Conservation (phyloP, 2,113 vertebrate species). For the Dipodomys merriami region DNA sequence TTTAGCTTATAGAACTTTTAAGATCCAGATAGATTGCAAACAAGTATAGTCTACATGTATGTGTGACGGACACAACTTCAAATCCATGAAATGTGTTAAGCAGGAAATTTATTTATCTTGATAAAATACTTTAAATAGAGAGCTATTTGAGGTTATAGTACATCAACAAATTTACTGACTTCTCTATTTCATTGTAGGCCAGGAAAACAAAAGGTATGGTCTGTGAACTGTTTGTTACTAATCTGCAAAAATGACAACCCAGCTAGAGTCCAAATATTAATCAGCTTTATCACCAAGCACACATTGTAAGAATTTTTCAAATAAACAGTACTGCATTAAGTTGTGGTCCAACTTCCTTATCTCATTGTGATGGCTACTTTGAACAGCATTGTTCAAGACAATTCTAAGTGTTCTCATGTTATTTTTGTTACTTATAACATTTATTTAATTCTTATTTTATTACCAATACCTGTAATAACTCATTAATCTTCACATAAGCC, state of each 20-base stretch:
- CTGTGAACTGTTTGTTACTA: background rate
- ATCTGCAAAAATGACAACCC: background rate
- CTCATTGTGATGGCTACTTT: background rate
- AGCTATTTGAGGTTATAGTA: background rate
- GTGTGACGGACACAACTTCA: background rate
- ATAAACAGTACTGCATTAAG: background rate
- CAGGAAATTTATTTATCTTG: conserved; percentile 22
- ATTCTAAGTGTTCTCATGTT: background rate
- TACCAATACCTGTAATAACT: background rate
- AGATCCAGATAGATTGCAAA: background rate
- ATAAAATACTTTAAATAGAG: background rate
- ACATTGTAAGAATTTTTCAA: conserved; percentile 4
- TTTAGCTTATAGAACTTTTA: conserved; percentile 1
- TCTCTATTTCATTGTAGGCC: background rate
- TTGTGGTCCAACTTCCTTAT: background rate
- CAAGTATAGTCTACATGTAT: background rate
- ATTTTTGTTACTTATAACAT: conserved; percentile 28
- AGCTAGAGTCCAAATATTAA: background rate
- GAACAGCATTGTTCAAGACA: background rate
- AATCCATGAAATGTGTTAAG: conserved; percentile 22
- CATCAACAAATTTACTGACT: background rate
- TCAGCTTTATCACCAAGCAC: conserved; percentile 19
- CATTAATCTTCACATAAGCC: conserved; percentile 21
- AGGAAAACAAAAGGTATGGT: conserved; percentile 1
- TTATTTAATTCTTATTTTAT: conserved; percentile 34